Evolutionary conservation across 2,797 vertebrate species (phyloP), one percentile per base, ranked within the genome.

Genomic region (Chaenodraco wilsoni): DNA sequence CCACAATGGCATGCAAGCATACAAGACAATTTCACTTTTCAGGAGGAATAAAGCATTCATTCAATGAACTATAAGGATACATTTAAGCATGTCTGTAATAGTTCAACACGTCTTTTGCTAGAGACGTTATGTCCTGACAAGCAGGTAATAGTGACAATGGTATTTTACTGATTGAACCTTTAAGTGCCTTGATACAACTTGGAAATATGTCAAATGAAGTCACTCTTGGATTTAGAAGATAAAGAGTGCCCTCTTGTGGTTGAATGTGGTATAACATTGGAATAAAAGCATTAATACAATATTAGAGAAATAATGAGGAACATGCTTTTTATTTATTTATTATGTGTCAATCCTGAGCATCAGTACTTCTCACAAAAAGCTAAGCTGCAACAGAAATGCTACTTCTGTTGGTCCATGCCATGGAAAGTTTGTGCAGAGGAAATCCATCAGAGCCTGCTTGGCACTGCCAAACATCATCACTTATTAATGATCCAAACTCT

Each of bases 401-500:
- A 66, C 8, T 41, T 43, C 37, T 54, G 46, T 71, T 41, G 19
- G n/a, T 69, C 65, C 37, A 72, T n/a, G 45, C 19, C 27, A 43
- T 17, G 60, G 63, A 65, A 72, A 37, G 31, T 58, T 52, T 72
- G 21, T 21, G 44, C 63, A 37, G 54, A 33, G 21, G 54, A 79
- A 55, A 66, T 78, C 65, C 27, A 77, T 69, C 41, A 56, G 49
- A 9, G 56, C 17, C 63, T 50, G 46, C 62, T 72, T 52, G 64
- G 46, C 74, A 66, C 69, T 79, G 78, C 72, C 82, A 88, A 80
- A 77, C 37, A 50, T 70, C 37, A 50, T 70, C 63, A 85, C 91
- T 92, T 91, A 93, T 91, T 91, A 84, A 88, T 83, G 83, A 85
- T 75, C 72, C 76, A 76, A 68, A 81, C 65, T 55, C 81, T 89